phyloP scores from a whole-genome alignment of 1,140 invertebrate species.

The Diorhabda sublineata region DNA sequence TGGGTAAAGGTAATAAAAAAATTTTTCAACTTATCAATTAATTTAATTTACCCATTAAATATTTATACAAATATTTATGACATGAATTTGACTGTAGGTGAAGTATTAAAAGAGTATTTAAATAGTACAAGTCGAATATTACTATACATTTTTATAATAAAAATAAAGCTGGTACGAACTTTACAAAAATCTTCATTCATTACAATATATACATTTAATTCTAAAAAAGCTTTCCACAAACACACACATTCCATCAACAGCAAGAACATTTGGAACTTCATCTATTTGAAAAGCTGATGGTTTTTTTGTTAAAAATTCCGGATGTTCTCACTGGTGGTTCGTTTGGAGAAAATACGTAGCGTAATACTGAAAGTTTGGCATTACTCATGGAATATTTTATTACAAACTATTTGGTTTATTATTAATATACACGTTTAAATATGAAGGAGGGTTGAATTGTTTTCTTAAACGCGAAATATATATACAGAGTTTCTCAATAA shows the following conservation, averaged over 20 bases:
- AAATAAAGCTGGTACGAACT: conserved; percentile 25
- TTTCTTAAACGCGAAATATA: neutral
- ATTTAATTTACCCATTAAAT: conserved; percentile 31
- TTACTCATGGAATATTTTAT: conserved; percentile 13
- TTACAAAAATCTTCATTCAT: conserved; percentile 25
- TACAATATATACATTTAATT: conserved; percentile 20
- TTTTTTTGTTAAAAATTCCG: neutral
- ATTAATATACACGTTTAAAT: neutral
- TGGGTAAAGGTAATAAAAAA: neutral
- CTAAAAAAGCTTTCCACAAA: conserved; percentile 17
- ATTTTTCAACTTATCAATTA: neutral
- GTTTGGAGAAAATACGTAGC: conserved; percentile 8
- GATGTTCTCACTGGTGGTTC: neutral
- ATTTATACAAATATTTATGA: conserved; percentile 26
- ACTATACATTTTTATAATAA: conserved; percentile 28
- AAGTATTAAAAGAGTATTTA: conserved; percentile 31
- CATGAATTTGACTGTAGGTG: conserved; percentile 14
- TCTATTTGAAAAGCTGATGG: no score
- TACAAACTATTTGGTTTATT: conserved; percentile 6
- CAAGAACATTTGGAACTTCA: neutral
- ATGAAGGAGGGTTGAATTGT: neutral
- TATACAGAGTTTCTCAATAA: no score
- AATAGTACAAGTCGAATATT: conserved; percentile 28
- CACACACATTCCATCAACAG: conserved; percentile 10
- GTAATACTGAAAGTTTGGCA: conserved; percentile 21